Base-by-base conservation (phyloP, 2,888 invertebrate species). In the Drosophila mercatorum region DNA sequence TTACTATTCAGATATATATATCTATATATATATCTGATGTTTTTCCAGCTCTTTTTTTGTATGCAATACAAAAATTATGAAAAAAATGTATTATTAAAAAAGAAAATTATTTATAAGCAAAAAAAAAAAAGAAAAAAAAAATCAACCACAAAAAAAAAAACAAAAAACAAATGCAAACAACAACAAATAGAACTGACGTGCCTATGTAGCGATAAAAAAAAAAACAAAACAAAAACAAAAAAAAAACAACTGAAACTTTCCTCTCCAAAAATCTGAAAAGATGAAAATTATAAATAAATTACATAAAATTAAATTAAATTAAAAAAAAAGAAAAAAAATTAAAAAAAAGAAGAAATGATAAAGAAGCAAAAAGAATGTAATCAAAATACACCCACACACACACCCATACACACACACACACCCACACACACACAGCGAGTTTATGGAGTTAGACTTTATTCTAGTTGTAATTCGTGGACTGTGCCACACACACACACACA, bases 171-270 rank as follows among this genome's bases (percentile, higher is more conserved):
- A 49, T 61, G 43, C 49, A 56, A 61, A 38, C 28, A 61, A 36
- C 26, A 60, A 65, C 26, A 89, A 85, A 89, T 85, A 85, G 89
- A 85, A 85, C 89, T 89, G 89, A 87, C 88, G 85, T 85, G 85
- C 85, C 85, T 85, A 85, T 85, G 88, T 89, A 85, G 85, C 85
- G 81, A 89, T 85, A 80, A 83, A 87, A 79, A 22, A 11, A 78
- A 83, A 87, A 79, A 22, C 6, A 11, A 51, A 31, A 86, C 73
- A n/a, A 1, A n/a, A 41, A 40, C 8, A 46, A 59, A 31, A 72
- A 62, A 17, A 65, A 87, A 85, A 85, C 87, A 81, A 77, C 70
- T 86, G 68, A 77, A 70, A 84, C 73, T 80, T 80, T 79, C 70
- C 78, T 78, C 78, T 80, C 59, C 75, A 78, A 43, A 49, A 49